phyloP scores from a whole-genome alignment of 2,888 invertebrate species.

The Trichogramma dendrolimi region DNA sequence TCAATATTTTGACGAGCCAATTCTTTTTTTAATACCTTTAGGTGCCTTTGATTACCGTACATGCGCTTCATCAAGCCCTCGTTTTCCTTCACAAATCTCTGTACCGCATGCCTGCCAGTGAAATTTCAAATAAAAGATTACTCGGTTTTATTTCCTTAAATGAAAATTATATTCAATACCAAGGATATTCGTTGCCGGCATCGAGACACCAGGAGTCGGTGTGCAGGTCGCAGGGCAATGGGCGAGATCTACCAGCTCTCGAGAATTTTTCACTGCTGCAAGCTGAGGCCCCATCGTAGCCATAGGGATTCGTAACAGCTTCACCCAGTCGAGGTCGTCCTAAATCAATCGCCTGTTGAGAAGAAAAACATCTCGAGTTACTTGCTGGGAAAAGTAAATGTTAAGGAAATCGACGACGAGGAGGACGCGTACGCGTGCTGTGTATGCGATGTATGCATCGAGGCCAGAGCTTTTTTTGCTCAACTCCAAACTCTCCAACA shows the following conservation, averaged over 20 bases:
- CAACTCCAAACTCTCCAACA: too few species aligned
- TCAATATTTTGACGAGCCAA: constrained; percentile 61
- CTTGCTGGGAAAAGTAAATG: too few species aligned
- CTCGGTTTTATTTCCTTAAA: constrained; percentile 3
- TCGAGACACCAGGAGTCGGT: constrained; percentile 75
- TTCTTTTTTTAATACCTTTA: constrained; percentile 74
- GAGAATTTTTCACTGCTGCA: constrained; percentile 61
- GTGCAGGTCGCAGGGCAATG: constrained; percentile 76
- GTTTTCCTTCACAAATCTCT: constrained; percentile 83
- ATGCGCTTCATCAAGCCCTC: constrained; percentile 86
- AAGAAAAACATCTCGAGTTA: too few species aligned
- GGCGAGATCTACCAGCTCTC: constrained; percentile 63
- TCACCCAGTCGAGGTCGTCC: background rate
- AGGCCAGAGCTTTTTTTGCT: too few species aligned
- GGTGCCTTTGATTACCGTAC: constrained; percentile 86
- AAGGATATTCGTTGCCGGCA: constrained; percentile 82
- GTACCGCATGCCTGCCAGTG: constrained; percentile 66
- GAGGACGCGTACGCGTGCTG: too few species aligned
- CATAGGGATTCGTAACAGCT: constrained; percentile 51
- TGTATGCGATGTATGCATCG: too few species aligned
- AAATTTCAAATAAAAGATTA: constrained; percentile 3
- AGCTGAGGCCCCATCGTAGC: constrained; percentile 73
- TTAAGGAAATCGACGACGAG: too few species aligned
- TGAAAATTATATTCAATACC: constrained; percentile 52
- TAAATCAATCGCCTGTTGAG: too few species aligned